These are phyloP conservation scores for Nycticryphes semicollaris DNA, from an alignment of 2,113 vertebrate genomes.

Conservation along the genomic window DNA sequence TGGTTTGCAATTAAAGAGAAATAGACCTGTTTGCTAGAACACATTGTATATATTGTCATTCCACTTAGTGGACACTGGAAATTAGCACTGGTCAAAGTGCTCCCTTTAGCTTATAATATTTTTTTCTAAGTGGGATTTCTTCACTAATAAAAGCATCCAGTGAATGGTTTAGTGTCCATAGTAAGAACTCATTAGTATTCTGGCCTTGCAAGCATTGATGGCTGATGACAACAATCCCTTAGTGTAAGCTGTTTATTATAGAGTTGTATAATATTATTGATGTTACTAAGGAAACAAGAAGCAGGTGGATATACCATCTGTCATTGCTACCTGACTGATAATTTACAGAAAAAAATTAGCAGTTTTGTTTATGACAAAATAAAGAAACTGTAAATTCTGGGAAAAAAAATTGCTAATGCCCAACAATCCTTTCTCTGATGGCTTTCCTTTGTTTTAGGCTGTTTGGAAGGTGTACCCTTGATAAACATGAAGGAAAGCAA, in stretches of 20 bases:
- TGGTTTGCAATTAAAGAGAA: neutral
- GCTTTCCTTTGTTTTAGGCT: neutral
- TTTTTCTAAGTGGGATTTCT: neutral
- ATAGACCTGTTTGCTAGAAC: neutral
- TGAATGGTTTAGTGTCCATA: neutral
- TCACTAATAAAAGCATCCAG: neutral
- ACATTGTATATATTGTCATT: neutral
- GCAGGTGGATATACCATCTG: conserved; percentile 51
- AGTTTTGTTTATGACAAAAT: neutral
- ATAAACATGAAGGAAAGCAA: neutral
- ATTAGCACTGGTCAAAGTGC: neutral
- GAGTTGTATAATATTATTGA: conserved; percentile 31
- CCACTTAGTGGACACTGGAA: neutral
- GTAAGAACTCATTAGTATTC: neutral
- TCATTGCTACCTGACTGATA: conserved; percentile 9
- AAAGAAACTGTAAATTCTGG: neutral
- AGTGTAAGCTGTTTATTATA: conserved; percentile 24
- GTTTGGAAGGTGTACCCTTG: neutral
- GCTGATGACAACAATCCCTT: conserved; percentile 14
- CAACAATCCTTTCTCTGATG: neutral
- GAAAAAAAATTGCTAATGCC: neutral
- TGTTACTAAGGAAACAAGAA: conserved; percentile 41
- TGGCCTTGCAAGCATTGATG: neutral
- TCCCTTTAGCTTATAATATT: neutral
- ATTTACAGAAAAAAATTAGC: neutral